Evolutionary conservation across 2,888 invertebrate genomes (phyloP).

Genomic region (Erebia aethiops): DNA sequence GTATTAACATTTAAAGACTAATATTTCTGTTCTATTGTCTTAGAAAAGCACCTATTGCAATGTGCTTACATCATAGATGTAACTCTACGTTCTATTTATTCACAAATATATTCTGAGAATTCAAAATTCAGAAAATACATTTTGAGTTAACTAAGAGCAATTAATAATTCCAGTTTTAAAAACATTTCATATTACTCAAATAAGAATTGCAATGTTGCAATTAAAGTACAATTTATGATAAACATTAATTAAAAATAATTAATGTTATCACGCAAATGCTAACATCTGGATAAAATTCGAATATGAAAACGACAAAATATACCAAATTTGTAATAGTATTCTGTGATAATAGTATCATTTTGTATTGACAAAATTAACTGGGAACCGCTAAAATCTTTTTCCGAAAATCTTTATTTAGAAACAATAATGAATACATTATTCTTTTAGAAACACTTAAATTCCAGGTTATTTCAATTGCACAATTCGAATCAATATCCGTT

Average conservation of each 20-base stretch:
- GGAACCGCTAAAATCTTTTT: no score
- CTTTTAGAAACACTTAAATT: no score
- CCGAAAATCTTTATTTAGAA: no score
- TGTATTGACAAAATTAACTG: no score
- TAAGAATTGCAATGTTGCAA: not conserved
- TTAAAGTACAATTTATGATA: not conserved
- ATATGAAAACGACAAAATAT: not conserved
- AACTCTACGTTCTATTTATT: not conserved
- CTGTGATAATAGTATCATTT: no score
- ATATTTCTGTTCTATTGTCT: constrained; percentile 32
- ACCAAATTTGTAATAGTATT: no score
- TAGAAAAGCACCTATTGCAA: constrained; percentile 1
- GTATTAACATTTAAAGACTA: constrained; percentile 44
- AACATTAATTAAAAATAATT: constrained; percentile 4
- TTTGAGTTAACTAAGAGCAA: not conserved
- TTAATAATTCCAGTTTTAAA: not conserved
- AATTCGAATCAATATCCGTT: no score
- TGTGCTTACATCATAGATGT: not conserved
- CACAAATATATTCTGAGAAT: not conserved
- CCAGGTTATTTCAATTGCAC: no score
- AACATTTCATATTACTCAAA: not conserved
- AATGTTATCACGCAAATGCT: not conserved
- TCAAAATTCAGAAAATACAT: not conserved
- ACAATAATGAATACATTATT: no score
- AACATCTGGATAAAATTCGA: not conserved